phyloP scores from a whole-genome alignment of 2,888 invertebrate genomes.

The Rhyacophila evoluta region DNA sequence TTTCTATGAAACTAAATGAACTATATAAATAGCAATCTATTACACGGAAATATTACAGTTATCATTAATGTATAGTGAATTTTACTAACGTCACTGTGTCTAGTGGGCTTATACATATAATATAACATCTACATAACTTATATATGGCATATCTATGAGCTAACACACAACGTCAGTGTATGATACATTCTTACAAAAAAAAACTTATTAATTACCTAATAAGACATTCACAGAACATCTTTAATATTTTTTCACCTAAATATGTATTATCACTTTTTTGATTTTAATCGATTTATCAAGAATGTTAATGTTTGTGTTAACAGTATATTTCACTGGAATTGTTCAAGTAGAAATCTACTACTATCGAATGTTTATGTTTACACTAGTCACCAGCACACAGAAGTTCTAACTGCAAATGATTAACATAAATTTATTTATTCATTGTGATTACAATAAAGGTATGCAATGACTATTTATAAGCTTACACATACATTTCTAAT shows the following conservation, averaged over 20 bases:
- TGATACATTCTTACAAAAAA: background rate
- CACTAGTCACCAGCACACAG: background rate
- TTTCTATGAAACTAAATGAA: too few species aligned
- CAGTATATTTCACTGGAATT: background rate
- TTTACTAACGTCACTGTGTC: too few species aligned
- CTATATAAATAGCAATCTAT: too few species aligned
- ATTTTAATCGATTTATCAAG: background rate
- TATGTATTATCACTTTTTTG: constrained; percentile 22
- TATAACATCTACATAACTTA: too few species aligned
- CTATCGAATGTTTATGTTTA: background rate
- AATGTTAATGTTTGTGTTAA: background rate
- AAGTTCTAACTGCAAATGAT: background rate
- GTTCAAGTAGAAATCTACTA: background rate
- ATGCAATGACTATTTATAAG: background rate
- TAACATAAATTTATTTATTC: background rate
- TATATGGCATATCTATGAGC: too few species aligned
- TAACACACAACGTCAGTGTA: too few species aligned
- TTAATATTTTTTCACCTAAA: background rate
- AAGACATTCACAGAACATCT: constrained; percentile 7
- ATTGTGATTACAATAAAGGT: background rate
- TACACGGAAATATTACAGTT: too few species aligned
- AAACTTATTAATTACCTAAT: background rate
- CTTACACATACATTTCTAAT: background rate
- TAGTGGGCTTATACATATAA: too few species aligned
- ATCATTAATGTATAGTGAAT: too few species aligned